phyloP scores from a whole-genome alignment of 2,888 invertebrate genomes.

The Drosophila sordidapex region DNA sequence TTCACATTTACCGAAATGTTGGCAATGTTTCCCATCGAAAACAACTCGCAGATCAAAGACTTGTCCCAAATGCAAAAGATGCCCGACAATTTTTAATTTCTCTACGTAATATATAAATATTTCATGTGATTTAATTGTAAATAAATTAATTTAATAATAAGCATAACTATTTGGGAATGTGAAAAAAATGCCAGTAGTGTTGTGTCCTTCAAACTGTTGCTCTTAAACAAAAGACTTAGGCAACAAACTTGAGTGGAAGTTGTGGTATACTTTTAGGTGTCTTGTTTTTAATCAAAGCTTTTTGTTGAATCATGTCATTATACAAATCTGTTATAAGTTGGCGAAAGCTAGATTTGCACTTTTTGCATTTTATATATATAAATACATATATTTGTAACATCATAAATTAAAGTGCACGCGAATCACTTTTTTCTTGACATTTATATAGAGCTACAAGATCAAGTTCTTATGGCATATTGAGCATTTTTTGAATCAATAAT shows the following conservation, averaged over 20 bases:
- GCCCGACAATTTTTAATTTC: constrained; percentile 65
- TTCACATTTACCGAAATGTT: constrained; percentile 47
- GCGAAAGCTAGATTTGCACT: neutral
- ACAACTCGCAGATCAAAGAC: constrained; percentile 54
- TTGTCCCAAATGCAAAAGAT: constrained; percentile 52
- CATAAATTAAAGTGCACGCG: neutral
- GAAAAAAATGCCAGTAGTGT: neutral
- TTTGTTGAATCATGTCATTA: too few relatives aligned
- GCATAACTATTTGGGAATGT: neutral
- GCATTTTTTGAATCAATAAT: neutral
- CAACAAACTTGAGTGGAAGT: constrained; percentile 50
- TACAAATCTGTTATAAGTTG: neutral
- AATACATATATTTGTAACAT: neutral
- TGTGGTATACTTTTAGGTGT: constrained; percentile 44
- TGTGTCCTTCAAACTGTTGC: constrained; percentile 3
- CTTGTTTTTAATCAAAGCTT: neutral
- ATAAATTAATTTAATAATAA: neutral
- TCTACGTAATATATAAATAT: neutral
- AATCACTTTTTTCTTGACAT: too few relatives aligned
- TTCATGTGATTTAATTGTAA: constrained; percentile 33
- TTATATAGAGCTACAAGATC: neutral
- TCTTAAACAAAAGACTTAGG: constrained; percentile 61
- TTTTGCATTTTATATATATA: neutral
- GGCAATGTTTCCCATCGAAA: constrained; percentile 61
- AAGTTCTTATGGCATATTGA: too few relatives aligned